These are phyloP conservation scores for Lamproptera curius DNA, from an alignment of 2,888 invertebrate species.

Conservation along the genomic window DNA sequence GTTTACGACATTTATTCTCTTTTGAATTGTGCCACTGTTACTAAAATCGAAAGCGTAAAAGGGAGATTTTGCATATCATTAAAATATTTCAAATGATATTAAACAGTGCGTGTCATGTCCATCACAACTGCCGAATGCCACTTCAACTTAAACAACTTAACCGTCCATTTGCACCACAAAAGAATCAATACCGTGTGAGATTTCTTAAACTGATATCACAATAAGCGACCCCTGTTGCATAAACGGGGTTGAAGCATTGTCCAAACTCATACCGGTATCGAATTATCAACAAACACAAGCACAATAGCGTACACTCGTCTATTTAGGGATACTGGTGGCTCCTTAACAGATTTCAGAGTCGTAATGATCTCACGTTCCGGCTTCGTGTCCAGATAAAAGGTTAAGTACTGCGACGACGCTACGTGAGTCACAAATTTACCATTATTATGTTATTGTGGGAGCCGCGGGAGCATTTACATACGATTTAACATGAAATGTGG, in stretches of 20 bases:
- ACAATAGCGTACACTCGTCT: background rate
- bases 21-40: no score
- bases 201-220: conserved; percentile 20
- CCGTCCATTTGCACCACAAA: conserved; percentile 7
- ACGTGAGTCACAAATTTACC: conserved; percentile 77
- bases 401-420: conserved; percentile 77
- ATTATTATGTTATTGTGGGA: conserved; percentile 78
- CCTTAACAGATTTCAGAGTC: conserved; percentile 30
- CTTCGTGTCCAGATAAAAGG: conserved; percentile 77
- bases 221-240: conserved; percentile 32
- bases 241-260: conserved; percentile 38
- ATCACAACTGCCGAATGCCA: background rate
- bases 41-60: no score
- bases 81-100: no score
- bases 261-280: conserved; percentile 44
- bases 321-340: no score
- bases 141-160: background rate
- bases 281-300: conserved; percentile 23
- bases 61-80: no score
- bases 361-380: conserved; percentile 75
- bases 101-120: background rate
- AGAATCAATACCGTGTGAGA: conserved; percentile 13
- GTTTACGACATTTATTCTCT: no score
- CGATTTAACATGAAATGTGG: conserved; percentile 77
- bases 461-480: conserved; percentile 75